These are phyloP conservation scores for Thecocarcelia acutangulata DNA, from an alignment of 2,888 invertebrate genomes.

Conservation along the genomic window DNA sequence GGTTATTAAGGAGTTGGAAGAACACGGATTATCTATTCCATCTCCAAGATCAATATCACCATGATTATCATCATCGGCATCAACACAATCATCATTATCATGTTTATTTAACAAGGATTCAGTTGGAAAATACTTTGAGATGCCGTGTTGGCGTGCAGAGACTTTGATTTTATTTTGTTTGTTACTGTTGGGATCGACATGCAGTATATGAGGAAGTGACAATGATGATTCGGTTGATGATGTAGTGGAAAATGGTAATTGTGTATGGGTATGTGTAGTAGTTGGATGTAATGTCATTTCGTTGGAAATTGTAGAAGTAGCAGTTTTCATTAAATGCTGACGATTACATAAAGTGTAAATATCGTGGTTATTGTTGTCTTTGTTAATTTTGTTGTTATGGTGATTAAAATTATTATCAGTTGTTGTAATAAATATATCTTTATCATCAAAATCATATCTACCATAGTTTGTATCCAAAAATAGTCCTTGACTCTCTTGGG, in stretches of 20 bases:
- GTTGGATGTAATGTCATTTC: constrained; percentile 46
- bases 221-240: constrained; percentile 47
- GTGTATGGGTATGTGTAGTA: constrained; percentile 47
- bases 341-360: constrained; percentile 72
- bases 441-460: constrained; percentile 73
- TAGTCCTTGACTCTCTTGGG: constrained; percentile 72
- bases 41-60: constrained; percentile 25
- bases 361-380: constrained; percentile 63
- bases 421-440: constrained; percentile 68
- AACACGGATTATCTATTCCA: constrained; percentile 13
- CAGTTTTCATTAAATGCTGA: constrained; percentile 68
- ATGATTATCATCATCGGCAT: constrained; percentile 22
- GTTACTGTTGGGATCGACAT: constrained; percentile 25
- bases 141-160: constrained; percentile 26
- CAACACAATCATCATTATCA: constrained; percentile 21
- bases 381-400: constrained; percentile 66
- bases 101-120: constrained; percentile 61
- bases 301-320: constrained; percentile 41
- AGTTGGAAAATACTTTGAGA: constrained; percentile 64
- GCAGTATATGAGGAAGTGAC: constrained; percentile 51
- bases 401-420: constrained; percentile 56
- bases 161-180: constrained; percentile 4
- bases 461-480: constrained; percentile 81
- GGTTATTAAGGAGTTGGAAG: constrained; percentile 43
- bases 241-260: constrained; percentile 65